Percentiles rank a stretch among this genome's conserved stretches.
These are phyloP conservation scores for Dasyurus viverrinus DNA, from an alignment of 2,113 vertebrate species.

Conservation along the genomic window DNA sequence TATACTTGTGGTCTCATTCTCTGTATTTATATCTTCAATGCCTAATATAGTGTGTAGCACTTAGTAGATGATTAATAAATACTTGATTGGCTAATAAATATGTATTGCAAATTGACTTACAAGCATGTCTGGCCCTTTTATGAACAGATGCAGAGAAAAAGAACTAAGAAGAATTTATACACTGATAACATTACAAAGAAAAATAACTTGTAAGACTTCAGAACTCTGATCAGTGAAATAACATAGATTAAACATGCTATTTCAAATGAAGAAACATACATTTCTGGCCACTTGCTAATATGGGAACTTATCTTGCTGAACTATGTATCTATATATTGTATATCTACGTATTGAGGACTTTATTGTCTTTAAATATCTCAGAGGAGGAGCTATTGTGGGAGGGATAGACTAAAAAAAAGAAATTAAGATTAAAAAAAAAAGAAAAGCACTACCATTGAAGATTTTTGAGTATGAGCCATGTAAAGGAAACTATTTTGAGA, in stretches of 20 bases:
- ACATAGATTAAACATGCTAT: background rate
- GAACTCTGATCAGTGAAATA: background rate
- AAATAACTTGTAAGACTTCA: background rate
- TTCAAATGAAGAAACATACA: background rate
- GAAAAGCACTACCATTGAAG: background rate
- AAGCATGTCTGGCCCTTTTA: background rate
- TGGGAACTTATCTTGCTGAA: background rate
- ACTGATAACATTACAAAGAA: background rate
- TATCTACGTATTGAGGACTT: background rate
- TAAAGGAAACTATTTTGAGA: background rate
- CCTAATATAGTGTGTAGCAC: background rate
- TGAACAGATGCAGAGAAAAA: background rate
- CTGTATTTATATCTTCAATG: background rate
- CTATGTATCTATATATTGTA: background rate
- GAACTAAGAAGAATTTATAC: background rate
- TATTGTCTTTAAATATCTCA: background rate
- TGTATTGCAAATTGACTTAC: background rate
- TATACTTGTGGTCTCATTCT: background rate
- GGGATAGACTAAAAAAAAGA: background rate
- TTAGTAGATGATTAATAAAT: background rate
- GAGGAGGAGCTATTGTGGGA: background rate
- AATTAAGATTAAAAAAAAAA: background rate
- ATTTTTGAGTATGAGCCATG: background rate
- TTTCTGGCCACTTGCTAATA: background rate
- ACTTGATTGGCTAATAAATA: background rate